A percentile compares a stretch with the other conserved stretches of the same genome.
phyloP scores from a whole-genome alignment of 2,888 invertebrate species.

The Nephrotoma appendiculata region DNA sequence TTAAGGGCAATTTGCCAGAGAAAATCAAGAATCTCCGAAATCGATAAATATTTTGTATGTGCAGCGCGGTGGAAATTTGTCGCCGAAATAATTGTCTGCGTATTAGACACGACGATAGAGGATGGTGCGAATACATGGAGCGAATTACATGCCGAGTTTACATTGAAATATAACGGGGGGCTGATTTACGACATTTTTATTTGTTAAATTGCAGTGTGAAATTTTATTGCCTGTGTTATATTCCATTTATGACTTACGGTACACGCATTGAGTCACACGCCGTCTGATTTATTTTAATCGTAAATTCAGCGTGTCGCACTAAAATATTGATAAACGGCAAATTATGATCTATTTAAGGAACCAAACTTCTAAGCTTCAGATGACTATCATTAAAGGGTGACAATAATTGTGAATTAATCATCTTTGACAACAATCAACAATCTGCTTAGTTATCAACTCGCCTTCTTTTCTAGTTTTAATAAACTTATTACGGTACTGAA shows the following conservation, averaged over 20 bases:
- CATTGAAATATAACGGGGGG: not conserved
- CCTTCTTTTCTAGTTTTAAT: no score
- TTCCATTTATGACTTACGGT: not conserved
- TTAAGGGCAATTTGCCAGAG: not conserved
- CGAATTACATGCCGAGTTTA: not conserved
- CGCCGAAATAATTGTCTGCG: not conserved
- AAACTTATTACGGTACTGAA: no score
- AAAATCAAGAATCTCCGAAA: not conserved
- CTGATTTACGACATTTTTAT: not conserved
- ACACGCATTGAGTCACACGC: not conserved
- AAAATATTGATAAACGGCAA: no score
- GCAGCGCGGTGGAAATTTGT: not conserved
- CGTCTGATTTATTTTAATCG: no score
- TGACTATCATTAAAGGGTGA: no score
- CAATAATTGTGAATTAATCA: no score
- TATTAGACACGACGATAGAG: not conserved
- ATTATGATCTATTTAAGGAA: no score
- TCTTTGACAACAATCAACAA: no score
- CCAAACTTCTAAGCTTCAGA: no score
- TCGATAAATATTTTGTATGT: not conserved
- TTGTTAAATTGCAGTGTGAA: not conserved
- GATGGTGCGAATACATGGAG: not conserved
- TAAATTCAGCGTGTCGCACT: no score
- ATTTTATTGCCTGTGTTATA: not conserved
- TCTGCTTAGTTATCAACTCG: no score